Evolutionary conservation across 2,113 vertebrate genomes (phyloP).

Genomic region (Anas platyrhynchos): DNA sequence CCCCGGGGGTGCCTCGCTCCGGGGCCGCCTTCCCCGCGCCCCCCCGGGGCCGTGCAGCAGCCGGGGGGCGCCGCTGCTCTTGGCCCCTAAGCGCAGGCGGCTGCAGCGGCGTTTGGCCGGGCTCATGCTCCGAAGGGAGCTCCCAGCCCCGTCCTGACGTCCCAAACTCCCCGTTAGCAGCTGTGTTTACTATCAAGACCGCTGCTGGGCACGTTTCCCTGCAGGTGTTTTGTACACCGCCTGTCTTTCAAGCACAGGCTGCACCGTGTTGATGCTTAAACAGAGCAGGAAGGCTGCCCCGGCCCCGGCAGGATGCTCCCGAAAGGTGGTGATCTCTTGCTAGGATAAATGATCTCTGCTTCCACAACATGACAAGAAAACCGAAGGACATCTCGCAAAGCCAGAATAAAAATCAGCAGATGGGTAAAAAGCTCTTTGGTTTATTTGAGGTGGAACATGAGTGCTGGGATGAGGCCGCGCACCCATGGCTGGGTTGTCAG

Average conservation of each 20-base stretch:
- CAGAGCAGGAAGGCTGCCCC: not conserved
- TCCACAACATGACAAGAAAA: not conserved
- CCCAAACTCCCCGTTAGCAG: not conserved
- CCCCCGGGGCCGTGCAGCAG: too few relatives aligned
- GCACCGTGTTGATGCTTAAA: not conserved
- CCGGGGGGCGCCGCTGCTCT: not conserved
- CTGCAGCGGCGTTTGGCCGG: fast-evolving
- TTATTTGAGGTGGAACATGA: not conserved
- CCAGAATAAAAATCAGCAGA: too few relatives aligned
- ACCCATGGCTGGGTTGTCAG: not conserved
- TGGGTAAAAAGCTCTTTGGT: not conserved
- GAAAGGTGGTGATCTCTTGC: fast-evolving
- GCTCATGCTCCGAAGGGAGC: not conserved
- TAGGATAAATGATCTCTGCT: not conserved
- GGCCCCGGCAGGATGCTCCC: not conserved
- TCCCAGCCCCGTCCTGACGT: fast-evolving
- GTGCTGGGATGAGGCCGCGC: fast-evolving
- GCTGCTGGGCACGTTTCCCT: not conserved
- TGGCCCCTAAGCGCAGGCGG: not conserved
- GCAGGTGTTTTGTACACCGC: not conserved
- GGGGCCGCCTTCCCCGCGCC: too few relatives aligned
- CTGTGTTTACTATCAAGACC: not conserved
- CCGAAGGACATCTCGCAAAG: not conserved
- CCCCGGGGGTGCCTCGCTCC: too few relatives aligned
- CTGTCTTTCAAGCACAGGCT: fast-evolving